A percentile compares a stretch with the other conserved stretches of the same genome.
Conservation (phyloP, 1,140 invertebrate species). For the Cyclina sinensis region DNA sequence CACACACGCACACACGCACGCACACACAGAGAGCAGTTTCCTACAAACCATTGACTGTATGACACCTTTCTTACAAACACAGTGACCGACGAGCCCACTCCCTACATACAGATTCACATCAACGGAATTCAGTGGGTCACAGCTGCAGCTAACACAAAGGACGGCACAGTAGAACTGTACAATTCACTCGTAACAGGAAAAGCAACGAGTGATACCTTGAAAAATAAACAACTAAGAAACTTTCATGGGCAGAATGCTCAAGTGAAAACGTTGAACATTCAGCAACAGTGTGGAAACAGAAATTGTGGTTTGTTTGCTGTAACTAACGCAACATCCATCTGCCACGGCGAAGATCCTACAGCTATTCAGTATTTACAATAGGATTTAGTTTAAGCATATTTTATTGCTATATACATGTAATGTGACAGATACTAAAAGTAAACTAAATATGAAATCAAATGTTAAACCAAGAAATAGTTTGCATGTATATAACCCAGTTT, state of each 20-base stretch:
- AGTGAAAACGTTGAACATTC: neutral
- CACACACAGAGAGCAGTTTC: too few relatives aligned
- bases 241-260: neutral
- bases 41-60: neutral
- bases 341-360: too few relatives aligned
- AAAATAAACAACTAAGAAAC: neutral
- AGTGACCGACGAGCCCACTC: neutral
- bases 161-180: neutral
- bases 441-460: too few relatives aligned
- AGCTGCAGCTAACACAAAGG: neutral
- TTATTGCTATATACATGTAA: too few relatives aligned
- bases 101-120: neutral
- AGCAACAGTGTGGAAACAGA: neutral
- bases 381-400: too few relatives aligned
- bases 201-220: neutral
- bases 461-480: too few relatives aligned
- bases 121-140: neutral
- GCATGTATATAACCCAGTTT: too few relatives aligned
- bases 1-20: too few relatives aligned
- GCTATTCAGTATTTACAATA: too few relatives aligned
- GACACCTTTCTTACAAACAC: neutral
- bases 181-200: neutral
- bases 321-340: too few relatives aligned
- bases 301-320: too few relatives aligned
- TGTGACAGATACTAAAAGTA: too few relatives aligned